Base-by-base conservation (phyloP, 2,797 vertebrate genomes). In the Alauda arvensis region DNA sequence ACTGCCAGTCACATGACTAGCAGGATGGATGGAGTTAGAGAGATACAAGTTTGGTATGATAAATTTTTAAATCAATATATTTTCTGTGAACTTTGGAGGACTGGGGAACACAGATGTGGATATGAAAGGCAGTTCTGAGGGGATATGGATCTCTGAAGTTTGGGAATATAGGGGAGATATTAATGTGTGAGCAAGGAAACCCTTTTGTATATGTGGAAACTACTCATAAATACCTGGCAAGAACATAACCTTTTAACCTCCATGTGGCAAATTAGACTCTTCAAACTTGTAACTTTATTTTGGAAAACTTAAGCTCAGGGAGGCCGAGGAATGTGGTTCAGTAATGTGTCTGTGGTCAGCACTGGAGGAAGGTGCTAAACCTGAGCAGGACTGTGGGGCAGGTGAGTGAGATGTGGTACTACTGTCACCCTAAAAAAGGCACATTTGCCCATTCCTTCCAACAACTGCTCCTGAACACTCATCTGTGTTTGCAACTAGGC, bases 321-420 rank as follows among this genome's bases (percentile, higher is more conserved):
- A 61, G 16, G 60, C 51, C 0, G 3, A 61, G 28, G 48, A 65
- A 17, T 33, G 28, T 24, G 55, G n/a, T 34, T 77, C 40, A 53
- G 13, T 49, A 12, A 24, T 12, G 8, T 18, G 14, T 45, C 31
- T 69, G 18, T 62, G 37, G n/a, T 46, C 23, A 33, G 43, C 2
- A 1, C 1, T 42, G 31, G 52, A 66, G 39, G 31, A 90, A 33
- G 8, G 39, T 69, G 33, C 52, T 52, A 42, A 37, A 86, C 37
- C 33, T 18, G n/a, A 76, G 14, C 0, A 0, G 15, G 45, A 55
- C 37, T 40, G 16, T 28, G 4, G 3, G 49, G 26, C 28, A 55
- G 33, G 31, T 39, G 20, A 77, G 15, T 1, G 6, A 75, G 25
- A 48, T 1, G 0, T 23, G 28, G 19, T n/a, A 31, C 4, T 51